Evolutionary conservation across 2,888 invertebrate species (phyloP).

Genomic region (Carterocephalus palaemon): DNA sequence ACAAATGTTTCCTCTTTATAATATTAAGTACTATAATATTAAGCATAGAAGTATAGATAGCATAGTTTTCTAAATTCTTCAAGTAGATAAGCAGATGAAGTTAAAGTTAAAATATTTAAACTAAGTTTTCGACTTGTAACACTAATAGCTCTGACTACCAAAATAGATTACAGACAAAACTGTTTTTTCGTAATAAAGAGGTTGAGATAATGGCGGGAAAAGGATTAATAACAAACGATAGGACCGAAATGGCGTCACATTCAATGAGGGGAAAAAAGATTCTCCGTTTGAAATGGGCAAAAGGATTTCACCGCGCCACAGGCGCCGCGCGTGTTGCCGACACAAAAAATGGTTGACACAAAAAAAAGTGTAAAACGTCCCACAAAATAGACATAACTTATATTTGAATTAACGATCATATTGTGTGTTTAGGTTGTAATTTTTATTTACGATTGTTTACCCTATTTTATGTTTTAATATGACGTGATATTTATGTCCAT

Average conservation of each 20-base stretch:
- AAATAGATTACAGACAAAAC: slow-evolving; percentile 47
- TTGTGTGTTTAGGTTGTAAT: slow-evolving; percentile 73
- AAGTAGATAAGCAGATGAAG: slow-evolving; percentile 40
- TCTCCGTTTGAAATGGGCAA: slow-evolving; percentile 39
- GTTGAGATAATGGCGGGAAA: slow-evolving; percentile 61
- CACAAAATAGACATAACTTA: slow-evolving; percentile 75
- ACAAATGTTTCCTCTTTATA: too few relatives aligned
- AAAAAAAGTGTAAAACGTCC: slow-evolving; percentile 72
- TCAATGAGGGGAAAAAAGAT: slow-evolving; percentile 43
- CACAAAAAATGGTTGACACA: slow-evolving; percentile 58
- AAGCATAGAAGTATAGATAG: too few relatives aligned
- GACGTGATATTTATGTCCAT: slow-evolving; percentile 62
- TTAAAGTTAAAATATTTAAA: slow-evolving; percentile 37
- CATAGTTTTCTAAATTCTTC: too few relatives aligned
- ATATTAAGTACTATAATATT: too few relatives aligned
- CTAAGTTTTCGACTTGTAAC: slow-evolving; percentile 28
- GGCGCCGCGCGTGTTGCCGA: slow-evolving; percentile 62
- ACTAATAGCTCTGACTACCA: slow-evolving; percentile 42
- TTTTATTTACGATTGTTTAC: slow-evolving; percentile 78
- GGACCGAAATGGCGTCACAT: slow-evolving; percentile 34
- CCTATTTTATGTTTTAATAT: slow-evolving; percentile 78
- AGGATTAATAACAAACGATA: slow-evolving; percentile 60
- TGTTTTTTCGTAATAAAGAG: slow-evolving; percentile 53
- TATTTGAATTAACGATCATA: slow-evolving; percentile 66
- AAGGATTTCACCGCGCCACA: slow-evolving; percentile 67